Evolutionary conservation across 2,888 invertebrate species (phyloP).

Genomic region (Andrena flavipes): DNA sequence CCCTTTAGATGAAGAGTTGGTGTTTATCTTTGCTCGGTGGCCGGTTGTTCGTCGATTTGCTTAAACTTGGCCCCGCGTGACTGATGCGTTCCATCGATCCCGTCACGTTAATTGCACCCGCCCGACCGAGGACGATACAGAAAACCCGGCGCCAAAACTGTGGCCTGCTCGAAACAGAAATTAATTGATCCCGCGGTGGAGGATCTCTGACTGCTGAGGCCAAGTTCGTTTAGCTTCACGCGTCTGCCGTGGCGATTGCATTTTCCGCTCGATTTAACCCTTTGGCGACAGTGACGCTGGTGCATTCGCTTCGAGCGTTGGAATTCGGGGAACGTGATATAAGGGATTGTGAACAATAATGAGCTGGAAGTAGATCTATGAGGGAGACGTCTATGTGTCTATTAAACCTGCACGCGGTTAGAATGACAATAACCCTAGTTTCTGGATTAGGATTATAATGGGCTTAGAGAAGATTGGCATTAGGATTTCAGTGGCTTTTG

Average conservation of each 20-base stretch:
- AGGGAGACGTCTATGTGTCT: background rate
- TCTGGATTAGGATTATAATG: background rate
- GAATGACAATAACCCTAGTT: background rate
- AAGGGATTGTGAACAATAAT: background rate
- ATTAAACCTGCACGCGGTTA: background rate
- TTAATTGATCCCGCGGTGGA: conserved; percentile 12
- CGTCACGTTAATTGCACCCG: conserved; percentile 18
- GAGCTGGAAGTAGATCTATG: background rate
- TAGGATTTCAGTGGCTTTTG: too few species aligned
- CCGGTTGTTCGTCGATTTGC: background rate
- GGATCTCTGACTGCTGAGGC: background rate
- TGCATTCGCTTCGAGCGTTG: background rate
- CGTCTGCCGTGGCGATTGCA: background rate
- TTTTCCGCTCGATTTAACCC: conserved; percentile 9
- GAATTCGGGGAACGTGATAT: background rate
- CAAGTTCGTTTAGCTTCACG: background rate
- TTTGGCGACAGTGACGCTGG: background rate
- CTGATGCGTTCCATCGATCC: conserved; percentile 7
- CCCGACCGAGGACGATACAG: background rate
- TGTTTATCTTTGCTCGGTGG: background rate
- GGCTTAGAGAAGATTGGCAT: too few species aligned
- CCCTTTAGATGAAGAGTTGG: background rate
- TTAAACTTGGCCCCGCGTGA: background rate
- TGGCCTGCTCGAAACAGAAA: conserved; percentile 9
- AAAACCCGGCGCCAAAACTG: conserved; percentile 8